A percentile compares a stretch with the other conserved stretches of the same genome.
Conservation (phyloP, 2,797 vertebrate species). For the Buphagus erythrorhynchus region DNA sequence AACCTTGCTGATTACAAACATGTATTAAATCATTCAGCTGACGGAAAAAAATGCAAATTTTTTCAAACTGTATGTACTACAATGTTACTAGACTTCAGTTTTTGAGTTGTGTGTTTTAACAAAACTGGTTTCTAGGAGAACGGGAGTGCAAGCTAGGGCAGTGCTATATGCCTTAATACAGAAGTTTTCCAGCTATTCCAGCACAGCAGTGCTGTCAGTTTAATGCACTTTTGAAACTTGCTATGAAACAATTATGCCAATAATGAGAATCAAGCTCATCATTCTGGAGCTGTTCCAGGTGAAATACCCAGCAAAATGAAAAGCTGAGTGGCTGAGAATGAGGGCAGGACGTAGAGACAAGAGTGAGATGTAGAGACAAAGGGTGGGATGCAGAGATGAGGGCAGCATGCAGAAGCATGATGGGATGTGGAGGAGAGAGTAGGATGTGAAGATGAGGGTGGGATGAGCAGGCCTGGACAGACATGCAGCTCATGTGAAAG, state of each 20-base stretch:
- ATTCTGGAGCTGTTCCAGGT: neutral
- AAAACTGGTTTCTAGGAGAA: neutral
- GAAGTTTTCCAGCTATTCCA: neutral
- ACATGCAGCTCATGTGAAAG: neutral
- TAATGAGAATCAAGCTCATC: neutral
- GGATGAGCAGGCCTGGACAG: neutral
- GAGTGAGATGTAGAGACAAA: neutral
- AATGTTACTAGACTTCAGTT: neutral
- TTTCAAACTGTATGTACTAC: neutral
- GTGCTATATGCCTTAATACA: neutral
- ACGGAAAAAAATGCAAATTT: neutral
- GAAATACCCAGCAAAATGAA: neutral
- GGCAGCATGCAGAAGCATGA: neutral
- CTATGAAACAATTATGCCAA: neutral
- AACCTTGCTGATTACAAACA: constrained; percentile 26
- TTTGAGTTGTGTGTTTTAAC: neutral
- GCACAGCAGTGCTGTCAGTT: neutral
- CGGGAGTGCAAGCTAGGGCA: neutral
- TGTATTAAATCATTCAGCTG: neutral
- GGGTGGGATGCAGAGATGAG: neutral
- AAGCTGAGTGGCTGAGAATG: neutral
- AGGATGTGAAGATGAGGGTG: neutral
- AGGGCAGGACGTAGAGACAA: neutral
- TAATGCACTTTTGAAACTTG: neutral
- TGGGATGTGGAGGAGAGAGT: neutral